Evolutionary conservation across 2,888 invertebrate species (phyloP).

Genomic region (Meliscaeva auricollis): DNA sequence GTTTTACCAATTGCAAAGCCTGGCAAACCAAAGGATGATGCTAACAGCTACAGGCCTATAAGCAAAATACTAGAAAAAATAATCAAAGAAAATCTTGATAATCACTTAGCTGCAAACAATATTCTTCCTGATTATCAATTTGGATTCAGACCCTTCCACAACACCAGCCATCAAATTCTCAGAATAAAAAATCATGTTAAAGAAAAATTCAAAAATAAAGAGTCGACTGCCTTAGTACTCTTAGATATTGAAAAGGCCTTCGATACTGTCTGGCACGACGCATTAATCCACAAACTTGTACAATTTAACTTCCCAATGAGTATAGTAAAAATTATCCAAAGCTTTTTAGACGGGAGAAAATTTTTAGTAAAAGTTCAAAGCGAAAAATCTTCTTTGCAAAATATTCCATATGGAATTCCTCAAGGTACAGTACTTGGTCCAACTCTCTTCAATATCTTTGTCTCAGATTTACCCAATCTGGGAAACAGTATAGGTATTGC

Average conservation of each 20-base stretch:
- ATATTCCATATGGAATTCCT: not conserved
- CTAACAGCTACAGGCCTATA: not conserved
- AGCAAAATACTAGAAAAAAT: not conserved
- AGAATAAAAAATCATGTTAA: not conserved
- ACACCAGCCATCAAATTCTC: not conserved
- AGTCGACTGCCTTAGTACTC: conserved; percentile 6
- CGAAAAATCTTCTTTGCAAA: not conserved
- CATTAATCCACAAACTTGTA: not conserved
- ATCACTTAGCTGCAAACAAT: not conserved
- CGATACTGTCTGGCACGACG: conserved; percentile 1
- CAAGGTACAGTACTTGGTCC: not conserved
- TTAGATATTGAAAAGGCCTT: not conserved
- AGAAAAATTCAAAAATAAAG: not conserved
- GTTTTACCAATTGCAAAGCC: not conserved
- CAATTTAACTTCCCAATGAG: not conserved
- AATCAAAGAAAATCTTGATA: conserved; percentile 2
- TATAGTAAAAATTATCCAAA: not conserved
- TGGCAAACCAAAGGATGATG: not conserved
- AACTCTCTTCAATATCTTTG: not conserved
- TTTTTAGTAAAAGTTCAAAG: not conserved
- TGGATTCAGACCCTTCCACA: not conserved
- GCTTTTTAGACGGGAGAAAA: not conserved
- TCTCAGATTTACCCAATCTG: not conserved
- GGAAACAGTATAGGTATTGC: not conserved
- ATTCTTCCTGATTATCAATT: conserved; percentile 7